Conservation (phyloP, 2,113 vertebrate species). For the Bolborhynchus lineola region DNA sequence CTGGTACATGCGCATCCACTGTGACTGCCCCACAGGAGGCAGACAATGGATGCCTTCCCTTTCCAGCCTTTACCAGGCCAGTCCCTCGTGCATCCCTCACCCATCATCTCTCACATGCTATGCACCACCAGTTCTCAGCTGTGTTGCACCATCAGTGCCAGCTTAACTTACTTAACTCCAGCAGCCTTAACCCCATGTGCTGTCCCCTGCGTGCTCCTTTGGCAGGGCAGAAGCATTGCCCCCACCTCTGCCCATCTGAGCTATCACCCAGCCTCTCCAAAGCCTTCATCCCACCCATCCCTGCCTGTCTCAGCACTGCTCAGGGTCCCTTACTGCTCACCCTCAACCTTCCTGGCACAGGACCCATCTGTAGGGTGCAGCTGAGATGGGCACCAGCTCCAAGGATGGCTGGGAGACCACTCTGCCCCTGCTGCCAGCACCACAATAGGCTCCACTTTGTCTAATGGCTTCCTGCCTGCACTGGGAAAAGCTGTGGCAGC, state of each 20-base stretch:
- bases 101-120: neutral
- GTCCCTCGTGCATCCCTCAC: neutral
- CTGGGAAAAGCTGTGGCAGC: neutral
- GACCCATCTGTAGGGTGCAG: neutral
- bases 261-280: neutral
- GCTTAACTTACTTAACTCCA: too few species aligned
- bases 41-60: neutral
- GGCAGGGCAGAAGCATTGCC: neutral
- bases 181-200: neutral
- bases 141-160: neutral
- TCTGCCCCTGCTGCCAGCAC: neutral
- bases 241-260: neutral
- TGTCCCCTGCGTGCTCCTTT: neutral
- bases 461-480: neutral
- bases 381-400: neutral
- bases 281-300: neutral
- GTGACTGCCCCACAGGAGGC: neutral
- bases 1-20: fast-evolving
- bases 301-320: neutral
- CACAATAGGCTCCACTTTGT: neutral
- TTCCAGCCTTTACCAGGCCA: neutral
- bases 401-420: neutral
- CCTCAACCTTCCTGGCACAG: neutral
- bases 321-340: neutral
- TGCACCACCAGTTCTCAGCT: neutral